Evolutionary conservation across 1,140 invertebrate genomes (phyloP), one percentile per base, ranked within the genome.

Genomic region (Lithobius niger): DNA sequence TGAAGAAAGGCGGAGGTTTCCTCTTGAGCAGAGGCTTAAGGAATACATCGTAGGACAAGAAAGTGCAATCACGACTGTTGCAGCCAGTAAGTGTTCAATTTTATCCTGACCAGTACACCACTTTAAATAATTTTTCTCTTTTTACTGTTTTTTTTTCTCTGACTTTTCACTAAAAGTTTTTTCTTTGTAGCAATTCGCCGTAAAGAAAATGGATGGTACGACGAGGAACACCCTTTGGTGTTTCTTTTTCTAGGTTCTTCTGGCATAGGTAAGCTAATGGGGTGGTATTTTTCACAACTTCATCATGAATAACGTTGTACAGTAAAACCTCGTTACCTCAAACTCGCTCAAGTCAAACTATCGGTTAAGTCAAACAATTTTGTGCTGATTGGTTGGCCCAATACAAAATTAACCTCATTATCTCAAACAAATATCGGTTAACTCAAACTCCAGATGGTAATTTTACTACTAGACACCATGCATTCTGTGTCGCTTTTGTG

Each of bases 171-270:
- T 49, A 24, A 49, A 2, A 22, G 27, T 15, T 13, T 16, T n/a
- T 52, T 58, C 16, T 2, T 24, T 43, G n/a, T 65, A 80, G 87
- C 88, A 42, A 85, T 94, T 26, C 74, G 90, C 60, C 74, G 91
- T 51, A 94, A 94, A 73, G 88, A 94, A 73, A 94, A 92, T 77
- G 90, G 91, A 10, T 81, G 79, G 79, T 74, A 82, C 55, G 89
- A 93, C 73, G 88, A 89, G 60, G 87, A 94, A 58, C 89, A 93
- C 74, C 91, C 91, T 3, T 70, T 95, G 2, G 87, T 90, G 0
- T 93, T 96, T 67, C 74, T 97, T 1, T 96, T 96, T 69, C 73
- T 95, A 25, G 92, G 92, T 18, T 91, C 88, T n/a, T 93, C 89
- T 43, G 92, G 91, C 6, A 93, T 95, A 65, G 92, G 87, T 44